Evolutionary conservation across 1,140 invertebrate genomes (phyloP).

Genomic region (Papilio polytes): DNA sequence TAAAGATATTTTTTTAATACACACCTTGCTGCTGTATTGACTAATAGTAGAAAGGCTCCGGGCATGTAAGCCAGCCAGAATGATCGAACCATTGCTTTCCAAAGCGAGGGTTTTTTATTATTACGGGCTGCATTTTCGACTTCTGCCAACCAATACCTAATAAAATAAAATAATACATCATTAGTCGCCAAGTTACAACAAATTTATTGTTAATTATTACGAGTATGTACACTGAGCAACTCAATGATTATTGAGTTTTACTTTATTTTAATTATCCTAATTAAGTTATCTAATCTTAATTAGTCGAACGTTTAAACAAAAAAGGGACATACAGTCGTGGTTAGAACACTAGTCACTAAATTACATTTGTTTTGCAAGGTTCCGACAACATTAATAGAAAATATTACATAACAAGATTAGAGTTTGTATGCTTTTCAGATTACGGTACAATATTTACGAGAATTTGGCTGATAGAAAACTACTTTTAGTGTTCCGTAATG

Average conservation of each 20-base stretch:
- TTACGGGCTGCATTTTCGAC: conserved; percentile 61
- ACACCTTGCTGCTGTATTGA: conserved; percentile 57
- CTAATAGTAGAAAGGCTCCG: conserved; percentile 65
- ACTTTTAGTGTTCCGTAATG: too few species aligned
- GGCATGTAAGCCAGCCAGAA: conserved; percentile 78
- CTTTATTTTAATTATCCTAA: too few species aligned
- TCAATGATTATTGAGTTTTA: too few species aligned
- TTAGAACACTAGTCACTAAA: background rate
- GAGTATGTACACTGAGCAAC: too few species aligned
- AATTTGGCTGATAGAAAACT: too few species aligned
- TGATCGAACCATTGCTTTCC: conserved; percentile 72
- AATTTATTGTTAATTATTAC: too few species aligned
- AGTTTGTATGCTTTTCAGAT: too few species aligned
- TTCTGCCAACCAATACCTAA: conserved; percentile 81
- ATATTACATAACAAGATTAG: background rate
- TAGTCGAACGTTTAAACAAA: background rate
- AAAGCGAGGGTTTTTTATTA: conserved; percentile 74
- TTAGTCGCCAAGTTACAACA: too few species aligned
- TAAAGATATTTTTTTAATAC: conserved; percentile 40
- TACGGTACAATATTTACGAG: too few species aligned
- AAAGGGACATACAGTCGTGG: background rate
- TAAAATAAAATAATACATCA: conserved; percentile 46
- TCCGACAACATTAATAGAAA: background rate
- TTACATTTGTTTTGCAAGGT: background rate
- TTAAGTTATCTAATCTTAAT: conserved; percentile 3